Percentiles rank a stretch among this genome's conserved stretches.
Evolutionary conservation across 2,113 vertebrate species (phyloP).

Genomic region (Paralichthys olivaceus): DNA sequence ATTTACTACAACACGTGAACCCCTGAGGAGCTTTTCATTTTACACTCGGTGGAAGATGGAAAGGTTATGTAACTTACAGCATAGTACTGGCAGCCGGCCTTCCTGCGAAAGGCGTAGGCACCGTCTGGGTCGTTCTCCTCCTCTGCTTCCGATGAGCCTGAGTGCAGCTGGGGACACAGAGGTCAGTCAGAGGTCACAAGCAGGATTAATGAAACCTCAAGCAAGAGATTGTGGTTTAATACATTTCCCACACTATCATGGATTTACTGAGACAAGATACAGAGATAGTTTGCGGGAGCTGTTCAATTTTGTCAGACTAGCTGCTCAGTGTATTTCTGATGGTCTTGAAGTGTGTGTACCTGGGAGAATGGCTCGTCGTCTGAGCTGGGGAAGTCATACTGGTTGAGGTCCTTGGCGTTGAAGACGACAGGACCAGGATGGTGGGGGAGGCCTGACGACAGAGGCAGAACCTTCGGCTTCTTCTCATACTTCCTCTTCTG

Average conservation of each 20-base stretch:
- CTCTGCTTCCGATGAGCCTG: slow-evolving; percentile 97
- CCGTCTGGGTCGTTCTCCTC: slow-evolving; percentile 98
- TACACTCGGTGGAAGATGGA: neutral
- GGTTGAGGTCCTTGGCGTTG: slow-evolving; percentile 98
- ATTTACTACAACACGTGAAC: neutral
- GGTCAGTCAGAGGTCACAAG: slow-evolving; percentile 34
- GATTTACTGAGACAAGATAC: neutral
- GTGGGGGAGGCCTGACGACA: slow-evolving; percentile 82
- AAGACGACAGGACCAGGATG: slow-evolving; percentile 90
- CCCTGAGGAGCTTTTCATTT: neutral
- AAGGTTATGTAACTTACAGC: slow-evolving; percentile 85
- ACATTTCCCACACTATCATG: neutral
- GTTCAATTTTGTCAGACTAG: neutral
- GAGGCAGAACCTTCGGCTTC: slow-evolving; percentile 92
- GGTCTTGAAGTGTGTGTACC: slow-evolving; percentile 73
- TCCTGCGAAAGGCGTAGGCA: slow-evolving; percentile 95
- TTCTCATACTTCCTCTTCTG: slow-evolving; percentile 98
- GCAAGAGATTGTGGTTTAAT: too few species aligned
- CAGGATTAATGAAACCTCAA: neutral
- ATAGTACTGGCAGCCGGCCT: slow-evolving; percentile 96
- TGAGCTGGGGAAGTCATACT: slow-evolving; percentile 99
- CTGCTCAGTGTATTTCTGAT: too few species aligned
- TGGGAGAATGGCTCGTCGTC: slow-evolving; percentile 97
- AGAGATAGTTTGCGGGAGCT: neutral
- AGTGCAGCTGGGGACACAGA: slow-evolving; percentile 77